Conservation (phyloP, 2,888 invertebrate genomes). For the Campoplex capitator region DNA sequence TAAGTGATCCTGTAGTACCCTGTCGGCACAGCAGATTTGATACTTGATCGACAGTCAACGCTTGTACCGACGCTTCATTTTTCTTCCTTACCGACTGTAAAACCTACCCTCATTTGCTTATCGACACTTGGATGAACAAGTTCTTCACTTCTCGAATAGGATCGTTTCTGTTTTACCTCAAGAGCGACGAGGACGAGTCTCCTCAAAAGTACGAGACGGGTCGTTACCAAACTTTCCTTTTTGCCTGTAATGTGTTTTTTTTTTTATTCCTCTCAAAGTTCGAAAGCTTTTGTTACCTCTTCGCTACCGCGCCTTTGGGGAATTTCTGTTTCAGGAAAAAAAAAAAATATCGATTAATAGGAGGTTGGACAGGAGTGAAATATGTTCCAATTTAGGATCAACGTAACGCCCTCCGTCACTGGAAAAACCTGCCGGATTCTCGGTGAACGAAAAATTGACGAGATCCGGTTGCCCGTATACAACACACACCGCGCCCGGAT, state of each 20-base stretch:
- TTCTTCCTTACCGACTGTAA: slow-evolving; percentile 74
- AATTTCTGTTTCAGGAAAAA: slow-evolving; percentile 17
- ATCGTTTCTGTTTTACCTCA: slow-evolving; percentile 71
- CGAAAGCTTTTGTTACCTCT: not conserved
- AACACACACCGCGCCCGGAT: slow-evolving; percentile 27
- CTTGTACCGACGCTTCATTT: slow-evolving; percentile 23
- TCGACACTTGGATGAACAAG: slow-evolving; percentile 64
- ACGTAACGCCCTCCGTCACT: slow-evolving; percentile 24
- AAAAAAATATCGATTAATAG: slow-evolving; percentile 36
- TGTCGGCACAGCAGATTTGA: not conserved
- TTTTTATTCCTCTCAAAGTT: not conserved
- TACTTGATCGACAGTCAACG: slow-evolving; percentile 72
- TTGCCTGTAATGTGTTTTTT: slow-evolving; percentile 8
- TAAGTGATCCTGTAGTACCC: not conserved
- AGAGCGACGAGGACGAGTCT: not conserved
- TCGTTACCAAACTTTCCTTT: not conserved
- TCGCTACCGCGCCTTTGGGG: not conserved
- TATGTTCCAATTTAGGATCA: slow-evolving; percentile 16
- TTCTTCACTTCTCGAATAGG: slow-evolving; percentile 6
- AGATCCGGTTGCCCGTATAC: slow-evolving; percentile 1
- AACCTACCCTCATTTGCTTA: slow-evolving; percentile 50
- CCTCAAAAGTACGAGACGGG: not conserved
- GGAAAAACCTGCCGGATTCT: slow-evolving; percentile 7
- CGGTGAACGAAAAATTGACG: slow-evolving; percentile 2
- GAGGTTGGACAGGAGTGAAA: not conserved